A percentile compares a stretch with the other conserved stretches of the same genome.
Evolutionary conservation across 1,140 invertebrate species (phyloP).

Genomic region (Drosophila miranda): DNA sequence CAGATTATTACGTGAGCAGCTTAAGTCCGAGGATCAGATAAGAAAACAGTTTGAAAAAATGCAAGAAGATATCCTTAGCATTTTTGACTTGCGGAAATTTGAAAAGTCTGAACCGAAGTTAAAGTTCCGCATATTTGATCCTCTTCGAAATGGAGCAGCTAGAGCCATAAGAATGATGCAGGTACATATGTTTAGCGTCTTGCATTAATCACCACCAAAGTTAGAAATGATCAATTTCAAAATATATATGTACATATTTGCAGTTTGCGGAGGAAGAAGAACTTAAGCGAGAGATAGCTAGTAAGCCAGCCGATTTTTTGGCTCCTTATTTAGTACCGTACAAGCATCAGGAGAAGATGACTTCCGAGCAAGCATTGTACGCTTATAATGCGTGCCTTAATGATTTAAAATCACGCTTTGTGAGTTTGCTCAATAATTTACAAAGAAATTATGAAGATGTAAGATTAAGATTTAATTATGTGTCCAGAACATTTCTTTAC

Average conservation of each 20-base stretch:
- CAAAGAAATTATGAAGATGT: slow-evolving; percentile 83
- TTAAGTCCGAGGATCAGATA: slow-evolving; percentile 83
- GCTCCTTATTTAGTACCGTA: slow-evolving; percentile 84
- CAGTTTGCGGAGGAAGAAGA: slow-evolving; percentile 81
- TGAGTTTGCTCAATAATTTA: slow-evolving; percentile 84
- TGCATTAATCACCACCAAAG: background rate
- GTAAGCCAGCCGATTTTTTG: slow-evolving; percentile 83
- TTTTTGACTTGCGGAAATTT: slow-evolving; percentile 82
- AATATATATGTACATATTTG: slow-evolving; percentile 1
- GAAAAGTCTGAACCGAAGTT: slow-evolving; percentile 83
- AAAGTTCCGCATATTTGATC: slow-evolving; percentile 83
- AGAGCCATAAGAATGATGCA: slow-evolving; percentile 61
- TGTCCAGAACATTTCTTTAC: background rate
- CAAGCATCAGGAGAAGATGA: slow-evolving; percentile 80
- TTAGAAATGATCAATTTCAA: slow-evolving; percentile 1
- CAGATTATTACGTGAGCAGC: slow-evolving; percentile 83
- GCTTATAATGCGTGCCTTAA: slow-evolving; percentile 83
- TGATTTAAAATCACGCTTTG: slow-evolving; percentile 84
- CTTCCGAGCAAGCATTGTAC: slow-evolving; percentile 74
- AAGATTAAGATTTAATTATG: slow-evolving; percentile 10
- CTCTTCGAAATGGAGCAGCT: slow-evolving; percentile 84
- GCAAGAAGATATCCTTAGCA: slow-evolving; percentile 83
- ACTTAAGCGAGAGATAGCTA: slow-evolving; percentile 71
- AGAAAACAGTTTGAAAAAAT: slow-evolving; percentile 81
- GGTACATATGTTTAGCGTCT: slow-evolving; percentile 18